Evolutionary conservation across 35 echinoderm and acorn worm species (phyloP).

Genomic region (Apostichopus californicus): DNA sequence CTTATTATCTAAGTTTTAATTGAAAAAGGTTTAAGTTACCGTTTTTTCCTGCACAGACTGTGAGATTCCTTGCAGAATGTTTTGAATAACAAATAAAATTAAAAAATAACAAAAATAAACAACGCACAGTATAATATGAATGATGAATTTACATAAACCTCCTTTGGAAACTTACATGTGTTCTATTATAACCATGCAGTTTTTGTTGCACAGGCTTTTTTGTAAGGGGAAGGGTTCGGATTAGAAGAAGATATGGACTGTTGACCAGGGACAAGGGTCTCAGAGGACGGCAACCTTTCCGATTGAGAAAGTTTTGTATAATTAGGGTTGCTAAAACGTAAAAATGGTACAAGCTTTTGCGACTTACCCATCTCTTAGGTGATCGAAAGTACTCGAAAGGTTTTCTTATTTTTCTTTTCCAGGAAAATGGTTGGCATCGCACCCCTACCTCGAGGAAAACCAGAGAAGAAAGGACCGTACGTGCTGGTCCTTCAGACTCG

Average conservation of each 20-base stretch:
- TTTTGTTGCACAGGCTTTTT: no score
- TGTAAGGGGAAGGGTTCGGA: no score
- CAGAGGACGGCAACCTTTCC: neutral
- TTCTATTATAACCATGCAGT: no score
- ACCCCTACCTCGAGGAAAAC: constrained; percentile 20
- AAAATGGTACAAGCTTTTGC: neutral
- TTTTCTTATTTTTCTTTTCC: neutral
- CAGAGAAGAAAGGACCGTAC: constrained; percentile 21
- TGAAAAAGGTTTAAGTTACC: no score
- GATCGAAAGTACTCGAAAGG: neutral
- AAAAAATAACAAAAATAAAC: no score
- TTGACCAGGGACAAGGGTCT: neutral
- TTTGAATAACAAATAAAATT: no score
- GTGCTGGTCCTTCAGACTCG: constrained; percentile 9
- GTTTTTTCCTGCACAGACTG: no score
- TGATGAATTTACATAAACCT: no score
- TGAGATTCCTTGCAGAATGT: no score
- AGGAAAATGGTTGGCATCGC: constrained; percentile 47
- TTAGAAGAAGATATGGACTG: neutral
- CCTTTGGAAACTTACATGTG: no score
- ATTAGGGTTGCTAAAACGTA: neutral
- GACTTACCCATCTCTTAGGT: neutral
- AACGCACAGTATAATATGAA: no score
- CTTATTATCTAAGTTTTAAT: no score
- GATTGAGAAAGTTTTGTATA: neutral